Conservation (phyloP, 2,888 invertebrate species). For the Carpatolechia fugitivella region DNA sequence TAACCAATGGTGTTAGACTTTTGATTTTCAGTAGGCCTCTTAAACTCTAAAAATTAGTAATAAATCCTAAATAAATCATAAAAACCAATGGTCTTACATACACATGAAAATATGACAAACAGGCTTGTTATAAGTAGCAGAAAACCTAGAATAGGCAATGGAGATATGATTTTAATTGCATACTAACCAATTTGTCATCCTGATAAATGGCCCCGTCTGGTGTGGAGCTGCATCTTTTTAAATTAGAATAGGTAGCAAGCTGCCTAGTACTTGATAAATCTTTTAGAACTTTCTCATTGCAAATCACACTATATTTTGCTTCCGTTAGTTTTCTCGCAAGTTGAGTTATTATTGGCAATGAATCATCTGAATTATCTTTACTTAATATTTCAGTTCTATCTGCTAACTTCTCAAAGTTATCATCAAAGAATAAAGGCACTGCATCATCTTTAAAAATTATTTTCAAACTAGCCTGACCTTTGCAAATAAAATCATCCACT, state of each 20-base stretch:
- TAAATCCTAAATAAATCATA: too few species aligned
- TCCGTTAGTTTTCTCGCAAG: constrained; percentile 54
- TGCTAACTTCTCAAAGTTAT: constrained; percentile 45
- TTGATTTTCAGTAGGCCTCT: constrained; percentile 39
- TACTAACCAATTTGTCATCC: constrained; percentile 26
- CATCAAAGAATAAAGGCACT: constrained; percentile 56
- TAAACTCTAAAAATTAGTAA: constrained; percentile 42
- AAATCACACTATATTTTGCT: constrained; percentile 47
- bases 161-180: too few species aligned
- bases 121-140: too few species aligned
- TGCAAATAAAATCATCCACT: constrained; percentile 43
- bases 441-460: constrained; percentile 50
- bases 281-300: constrained; percentile 44
- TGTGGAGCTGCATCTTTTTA: constrained; percentile 42
- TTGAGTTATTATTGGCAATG: constrained; percentile 40
- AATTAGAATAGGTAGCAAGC: constrained; percentile 41
- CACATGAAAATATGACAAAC: background rate
- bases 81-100: too few species aligned
- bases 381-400: constrained; percentile 24
- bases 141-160: too few species aligned
- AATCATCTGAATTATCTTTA: constrained; percentile 30
- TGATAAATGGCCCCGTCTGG: constrained; percentile 34
- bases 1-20: constrained; percentile 43
- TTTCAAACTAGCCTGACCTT: constrained; percentile 47
- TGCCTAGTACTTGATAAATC: constrained; percentile 50